Base-by-base conservation (phyloP, 1,140 invertebrate genomes). In the Trichonephila clavata region DNA sequence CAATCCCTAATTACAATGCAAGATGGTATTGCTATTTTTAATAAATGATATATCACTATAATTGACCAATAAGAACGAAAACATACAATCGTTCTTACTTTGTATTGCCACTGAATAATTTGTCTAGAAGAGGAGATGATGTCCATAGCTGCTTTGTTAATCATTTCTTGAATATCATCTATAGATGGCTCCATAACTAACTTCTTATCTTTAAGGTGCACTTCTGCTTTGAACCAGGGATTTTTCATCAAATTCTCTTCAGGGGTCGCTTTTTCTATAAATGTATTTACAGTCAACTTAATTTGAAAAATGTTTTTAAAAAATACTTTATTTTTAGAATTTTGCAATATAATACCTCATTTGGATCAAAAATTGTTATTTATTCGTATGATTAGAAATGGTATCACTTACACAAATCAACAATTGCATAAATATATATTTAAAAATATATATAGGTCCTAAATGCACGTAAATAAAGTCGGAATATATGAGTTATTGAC, bases 111-210 rank as follows among this genome's bases (percentile, higher is more conserved):
- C 95, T 98, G 98, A 5, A 97, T 97, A 77, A 99, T 98, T 27
- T 98, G 98, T 96, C 98, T 99, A 2, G 98, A 97, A 43, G 99
- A 97, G 43, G 97, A 97, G 3, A 98, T 97, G 87, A 99, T 98
- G 89, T 97, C 97, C 96, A 97, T 98, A 14, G 98, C 98, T 32
- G 97, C 97, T 60, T 97, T 96, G 43, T 97, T 97, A n/a, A 99
- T 96, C 24, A 97, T 97, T 94, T 99, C 98, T 96, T 99, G 98
- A 57, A 99, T 97, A 93, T 99, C 98, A 94, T 99, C 98, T 90
- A 99, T 96, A 94, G 97, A 98, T 68, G 98, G 98, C 3, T 65
- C 21, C 57, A 93, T 65, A 0, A 77, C 65, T 20, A 93, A n/a
- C 21, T 43, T 61, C 24, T 80, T 77, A 2, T 80, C 92, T 59